Evolutionary conservation across 2,797 vertebrate species (phyloP).

Genomic region (Crocodylus rhombifer): DNA sequence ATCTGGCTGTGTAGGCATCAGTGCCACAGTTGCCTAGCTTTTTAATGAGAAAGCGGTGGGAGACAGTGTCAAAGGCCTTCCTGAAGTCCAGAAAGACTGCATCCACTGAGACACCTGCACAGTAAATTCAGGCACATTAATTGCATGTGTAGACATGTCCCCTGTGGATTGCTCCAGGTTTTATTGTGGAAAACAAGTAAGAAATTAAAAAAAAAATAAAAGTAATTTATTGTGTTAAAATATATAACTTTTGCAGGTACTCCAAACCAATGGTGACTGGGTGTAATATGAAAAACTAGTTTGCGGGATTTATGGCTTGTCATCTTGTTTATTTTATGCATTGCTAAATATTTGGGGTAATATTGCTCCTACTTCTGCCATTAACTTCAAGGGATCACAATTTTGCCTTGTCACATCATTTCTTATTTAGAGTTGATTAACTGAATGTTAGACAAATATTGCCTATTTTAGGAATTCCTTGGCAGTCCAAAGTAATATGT

Average conservation of each 20-base stretch:
- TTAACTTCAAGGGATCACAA: not conserved
- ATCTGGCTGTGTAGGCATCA: too few species aligned
- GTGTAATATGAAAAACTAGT: not conserved
- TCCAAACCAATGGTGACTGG: not conserved
- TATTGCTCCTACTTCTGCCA: not conserved
- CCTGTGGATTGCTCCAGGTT: too few species aligned
- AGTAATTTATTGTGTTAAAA: not conserved
- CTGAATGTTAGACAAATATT: not conserved
- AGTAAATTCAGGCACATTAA: too few species aligned
- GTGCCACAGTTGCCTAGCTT: too few species aligned
- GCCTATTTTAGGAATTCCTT: not conserved
- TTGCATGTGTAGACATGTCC: too few species aligned
- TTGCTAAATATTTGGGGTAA: not conserved
- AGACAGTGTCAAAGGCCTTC: too few species aligned
- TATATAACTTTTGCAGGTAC: not conserved
- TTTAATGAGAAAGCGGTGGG: too few species aligned
- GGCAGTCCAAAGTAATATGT: not conserved
- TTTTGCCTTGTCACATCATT: rapidly evolving
- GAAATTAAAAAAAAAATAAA: not conserved
- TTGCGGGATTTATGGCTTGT: not conserved
- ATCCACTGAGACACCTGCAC: too few species aligned
- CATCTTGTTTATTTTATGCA: not conserved
- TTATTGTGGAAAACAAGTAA: too few species aligned
- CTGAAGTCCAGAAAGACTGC: too few species aligned
- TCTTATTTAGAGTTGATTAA: not conserved